A percentile compares a stretch with the other conserved stretches of the same genome.
Evolutionary conservation across 1,140 invertebrate genomes (phyloP).

Genomic region (Sitobion miscanthi): DNA sequence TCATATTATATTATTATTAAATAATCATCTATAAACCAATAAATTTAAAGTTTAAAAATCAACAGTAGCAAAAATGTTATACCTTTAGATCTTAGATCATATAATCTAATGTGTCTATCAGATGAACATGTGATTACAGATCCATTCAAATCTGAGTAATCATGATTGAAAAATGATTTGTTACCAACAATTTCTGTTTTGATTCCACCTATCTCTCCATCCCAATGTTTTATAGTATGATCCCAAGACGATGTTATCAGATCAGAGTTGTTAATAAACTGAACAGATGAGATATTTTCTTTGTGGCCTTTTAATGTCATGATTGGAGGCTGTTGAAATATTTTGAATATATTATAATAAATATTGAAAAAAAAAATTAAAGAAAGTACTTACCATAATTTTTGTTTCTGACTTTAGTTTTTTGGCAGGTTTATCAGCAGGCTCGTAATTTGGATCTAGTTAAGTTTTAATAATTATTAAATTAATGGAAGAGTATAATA

Average conservation of each 20-base stretch:
- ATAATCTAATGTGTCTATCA: constrained; percentile 84
- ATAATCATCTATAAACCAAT: constrained; percentile 50
- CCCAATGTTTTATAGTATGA: constrained; percentile 94
- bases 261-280: constrained; percentile 80
- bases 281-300: constrained; percentile 83
- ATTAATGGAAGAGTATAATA: background rate
- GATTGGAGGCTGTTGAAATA: constrained; percentile 74
- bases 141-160: constrained; percentile 79
- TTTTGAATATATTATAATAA: background rate
- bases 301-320: constrained; percentile 91
- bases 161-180: constrained; percentile 89
- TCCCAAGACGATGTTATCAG: constrained; percentile 93
- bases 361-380: background rate
- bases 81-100: constrained; percentile 89
- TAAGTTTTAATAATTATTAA: background rate
- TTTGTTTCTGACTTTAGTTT: constrained; percentile 46
- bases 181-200: constrained; percentile 84
- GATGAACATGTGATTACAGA: constrained; percentile 84
- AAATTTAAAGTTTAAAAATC: background rate
- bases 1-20: constrained; percentile 53
- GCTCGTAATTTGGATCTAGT: constrained; percentile 34
- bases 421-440: constrained; percentile 1
- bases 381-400: constrained; percentile 12
- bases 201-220: constrained; percentile 82
- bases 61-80: constrained; percentile 59